A percentile compares a stretch with the other conserved stretches of the same genome.
These are phyloP conservation scores for Mesembrinibis cayennensis DNA, from an alignment of 2,113 vertebrate genomes.

Conservation along the genomic window DNA sequence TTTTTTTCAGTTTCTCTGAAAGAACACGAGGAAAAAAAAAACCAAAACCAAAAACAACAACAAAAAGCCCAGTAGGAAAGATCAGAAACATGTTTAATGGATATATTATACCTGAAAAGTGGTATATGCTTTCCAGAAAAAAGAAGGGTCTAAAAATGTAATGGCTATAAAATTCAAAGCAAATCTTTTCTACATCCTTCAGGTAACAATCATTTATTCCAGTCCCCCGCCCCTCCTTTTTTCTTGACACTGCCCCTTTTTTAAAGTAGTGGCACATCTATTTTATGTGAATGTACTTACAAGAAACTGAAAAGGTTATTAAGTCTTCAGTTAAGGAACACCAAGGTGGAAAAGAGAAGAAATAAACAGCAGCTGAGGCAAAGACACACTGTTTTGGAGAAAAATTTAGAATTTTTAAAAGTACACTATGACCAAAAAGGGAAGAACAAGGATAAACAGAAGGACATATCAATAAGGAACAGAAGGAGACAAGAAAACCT, in stretches of 20 bases:
- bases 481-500: not conserved
- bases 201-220: not conserved
- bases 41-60: too few relatives aligned
- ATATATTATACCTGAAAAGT: not conserved
- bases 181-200: not conserved
- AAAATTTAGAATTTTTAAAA: not conserved
- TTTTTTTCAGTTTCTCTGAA: not conserved
- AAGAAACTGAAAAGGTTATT: slow-evolving; percentile 29
- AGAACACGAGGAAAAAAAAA: not conserved
- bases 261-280: not conserved
- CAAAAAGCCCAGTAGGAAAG: not conserved
- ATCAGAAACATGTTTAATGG: not conserved
- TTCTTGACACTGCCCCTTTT: not conserved
- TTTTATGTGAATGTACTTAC: not conserved
- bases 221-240: not conserved
- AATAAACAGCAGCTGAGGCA: slow-evolving; percentile 17
- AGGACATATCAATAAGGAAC: not conserved
- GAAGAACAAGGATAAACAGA: not conserved
- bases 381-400: not conserved
- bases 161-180: not conserved
- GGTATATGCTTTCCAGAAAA: not conserved
- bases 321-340: not conserved
- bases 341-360: slow-evolving; percentile 3
- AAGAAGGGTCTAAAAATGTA: not conserved
- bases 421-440: not conserved